Base-by-base conservation (phyloP, 2,113 vertebrate species). In the Oncorhynchus gorbuscha region DNA sequence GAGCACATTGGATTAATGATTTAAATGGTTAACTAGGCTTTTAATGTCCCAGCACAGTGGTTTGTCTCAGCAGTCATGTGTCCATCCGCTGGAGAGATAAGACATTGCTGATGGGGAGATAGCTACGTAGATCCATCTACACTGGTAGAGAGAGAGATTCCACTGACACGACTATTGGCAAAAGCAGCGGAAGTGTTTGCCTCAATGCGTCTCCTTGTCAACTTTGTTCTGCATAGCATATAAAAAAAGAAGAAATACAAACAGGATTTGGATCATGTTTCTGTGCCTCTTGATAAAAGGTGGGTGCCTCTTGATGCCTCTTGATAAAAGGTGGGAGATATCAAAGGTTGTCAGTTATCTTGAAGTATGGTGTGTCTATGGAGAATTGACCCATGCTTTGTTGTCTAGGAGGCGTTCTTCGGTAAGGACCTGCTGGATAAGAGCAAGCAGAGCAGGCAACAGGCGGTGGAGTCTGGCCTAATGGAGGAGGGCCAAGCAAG, bases 381-480 rank as follows among this genome's bases (percentile, higher is more conserved):
- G 49, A 64, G 67, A 61, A 55, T 18, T 87, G 66, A 88, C 72
- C 67, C 5, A 24, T 71, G 66, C 66, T 81, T 28, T 12, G 39
- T 45, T 45, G 39, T 81, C 67, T 86, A 99, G 97, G 97, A 99
- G 90, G 97, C 97, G 24, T 99, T 99, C 91, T 99, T 99, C 91
- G 97, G 97, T 82, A 98, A 97, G 88, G 96, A 97, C 82, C 92
- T 99, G 16, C 90, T 99, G 78, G 96, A 99, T 89, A 97, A 96
- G 84, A 99, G 97, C 83, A 96, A 95, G 88, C 97, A 98, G 86
- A 96, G 61, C 87, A 94, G 95, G 77, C 92, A 93, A 81, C 91
- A 93, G 78, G 95, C 90, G 79, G 92, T 91, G 13, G 95, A 96
- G 76, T 88, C 93, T 55, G 51, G 51, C 13, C 14, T 18, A 18